Conservation (phyloP, 2,888 invertebrate species). For the Meta bourneti region DNA sequence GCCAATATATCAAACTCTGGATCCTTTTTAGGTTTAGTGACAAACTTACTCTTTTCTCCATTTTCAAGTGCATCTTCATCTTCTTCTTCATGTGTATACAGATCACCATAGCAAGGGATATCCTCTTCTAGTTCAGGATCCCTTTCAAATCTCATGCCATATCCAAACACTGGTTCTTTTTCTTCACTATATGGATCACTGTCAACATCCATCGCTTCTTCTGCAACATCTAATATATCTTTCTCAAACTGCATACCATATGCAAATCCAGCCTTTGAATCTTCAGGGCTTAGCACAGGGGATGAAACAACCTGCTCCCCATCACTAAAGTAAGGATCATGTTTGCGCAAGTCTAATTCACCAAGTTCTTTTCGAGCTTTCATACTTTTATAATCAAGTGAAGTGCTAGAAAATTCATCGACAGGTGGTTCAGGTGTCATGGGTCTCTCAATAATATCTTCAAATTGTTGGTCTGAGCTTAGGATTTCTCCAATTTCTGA, state of each 20-base stretch:
- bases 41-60: conserved; percentile 79
- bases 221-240: conserved; percentile 47
- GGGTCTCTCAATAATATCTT: conserved; percentile 75
- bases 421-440: conserved; percentile 72
- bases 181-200: conserved; percentile 75
- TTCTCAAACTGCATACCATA: conserved; percentile 75
- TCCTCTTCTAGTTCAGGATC: conserved; percentile 70
- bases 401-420: conserved; percentile 37
- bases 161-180: conserved; percentile 58
- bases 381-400: background rate
- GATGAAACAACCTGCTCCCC: conserved; percentile 32
- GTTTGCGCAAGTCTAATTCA: conserved; percentile 3
- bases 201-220: conserved; percentile 76
- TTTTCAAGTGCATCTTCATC: conserved; percentile 90
- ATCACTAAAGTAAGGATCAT: conserved; percentile 16
- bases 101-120: conserved; percentile 79
- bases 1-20: conserved; percentile 94
- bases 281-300: conserved; percentile 44
- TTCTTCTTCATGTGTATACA: conserved; percentile 83
- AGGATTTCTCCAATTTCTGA: conserved; percentile 69
- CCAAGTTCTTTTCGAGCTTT: background rate
- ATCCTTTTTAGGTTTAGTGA: conserved; percentile 84
- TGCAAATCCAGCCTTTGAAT: conserved; percentile 55
- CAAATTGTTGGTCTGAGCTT: conserved; percentile 59
- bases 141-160: conserved; percentile 71